Percentiles rank a stretch among this genome's conserved stretches.
Evolutionary conservation across 2,797 vertebrate genomes (phyloP).

Genomic region (Myoxocephalus aenaeus): DNA sequence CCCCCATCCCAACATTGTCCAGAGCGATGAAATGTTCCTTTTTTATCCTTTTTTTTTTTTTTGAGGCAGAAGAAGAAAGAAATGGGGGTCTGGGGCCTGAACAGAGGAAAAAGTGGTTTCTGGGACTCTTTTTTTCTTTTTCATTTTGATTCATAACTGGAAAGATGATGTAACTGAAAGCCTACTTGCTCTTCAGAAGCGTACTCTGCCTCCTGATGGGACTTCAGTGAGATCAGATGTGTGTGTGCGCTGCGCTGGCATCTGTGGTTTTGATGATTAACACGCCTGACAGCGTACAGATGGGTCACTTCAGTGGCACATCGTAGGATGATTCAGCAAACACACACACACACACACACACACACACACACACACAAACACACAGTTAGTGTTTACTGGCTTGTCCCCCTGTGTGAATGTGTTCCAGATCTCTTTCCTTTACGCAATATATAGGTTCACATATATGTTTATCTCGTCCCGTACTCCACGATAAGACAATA

Average conservation of each 20-base stretch:
- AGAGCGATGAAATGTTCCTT: slow-evolving; percentile 42
- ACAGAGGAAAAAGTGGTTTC: not conserved
- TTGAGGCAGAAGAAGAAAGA: slow-evolving; percentile 24
- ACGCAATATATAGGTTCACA: slow-evolving; percentile 29
- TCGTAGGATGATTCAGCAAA: slow-evolving; percentile 25
- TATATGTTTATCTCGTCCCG: not conserved
- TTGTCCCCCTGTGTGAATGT: slow-evolving; percentile 20
- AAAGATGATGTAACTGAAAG: slow-evolving; percentile 29
- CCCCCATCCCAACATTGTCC: slow-evolving; percentile 22
- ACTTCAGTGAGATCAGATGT: not conserved
- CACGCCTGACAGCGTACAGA: slow-evolving; percentile 37
- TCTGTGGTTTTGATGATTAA: slow-evolving; percentile 21
- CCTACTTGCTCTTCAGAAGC: not conserved
- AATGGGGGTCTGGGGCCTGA: not conserved
- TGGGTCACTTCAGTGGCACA: slow-evolving; percentile 27
- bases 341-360: not conserved
- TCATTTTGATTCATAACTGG: slow-evolving; percentile 48
- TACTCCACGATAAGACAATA: not conserved
- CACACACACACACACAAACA: not conserved
- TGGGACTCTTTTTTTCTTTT: not conserved
- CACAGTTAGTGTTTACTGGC: slow-evolving; percentile 5
- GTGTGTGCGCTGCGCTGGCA: slow-evolving; percentile 17
- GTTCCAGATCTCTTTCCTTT: slow-evolving; percentile 34
- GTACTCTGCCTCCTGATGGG: not conserved
- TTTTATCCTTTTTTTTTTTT: slow-evolving; percentile 26